Percentiles rank a stretch among this genome's conserved stretches.
phyloP scores from a whole-genome alignment of 1,140 invertebrate species.

The Colletes latitarsis region DNA sequence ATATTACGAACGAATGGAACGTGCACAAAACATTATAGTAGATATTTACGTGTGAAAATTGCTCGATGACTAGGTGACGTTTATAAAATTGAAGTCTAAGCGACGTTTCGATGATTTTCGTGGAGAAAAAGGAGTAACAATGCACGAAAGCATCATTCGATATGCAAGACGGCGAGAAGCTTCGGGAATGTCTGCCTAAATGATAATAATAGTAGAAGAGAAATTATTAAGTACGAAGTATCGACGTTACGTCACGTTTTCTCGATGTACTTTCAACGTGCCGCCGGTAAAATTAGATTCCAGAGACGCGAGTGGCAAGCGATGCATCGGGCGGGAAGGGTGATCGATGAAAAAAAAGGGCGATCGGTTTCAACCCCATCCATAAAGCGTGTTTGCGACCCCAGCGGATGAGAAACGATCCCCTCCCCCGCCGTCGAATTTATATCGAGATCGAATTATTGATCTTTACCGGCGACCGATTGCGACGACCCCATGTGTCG shows the following conservation, averaged over 20 bases:
- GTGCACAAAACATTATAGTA: too few species aligned
- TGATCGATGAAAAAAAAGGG: conserved; percentile 74
- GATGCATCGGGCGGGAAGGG: conserved; percentile 62
- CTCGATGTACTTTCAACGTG: conserved; percentile 67
- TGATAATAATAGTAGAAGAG: conserved; percentile 35
- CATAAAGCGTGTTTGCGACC: conserved; percentile 70
- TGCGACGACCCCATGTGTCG: conserved; percentile 67
- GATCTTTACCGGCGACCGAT: conserved; percentile 68
- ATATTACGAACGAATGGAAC: too few species aligned
- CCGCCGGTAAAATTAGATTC: conserved; percentile 67
- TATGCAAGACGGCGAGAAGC: too few species aligned
- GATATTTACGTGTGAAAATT: too few species aligned
- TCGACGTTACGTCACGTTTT: conserved; percentile 66
- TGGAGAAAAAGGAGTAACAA: too few species aligned
- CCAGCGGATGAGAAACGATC: conserved; percentile 77
- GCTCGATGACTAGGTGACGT: too few species aligned
- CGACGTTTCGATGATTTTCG: too few species aligned
- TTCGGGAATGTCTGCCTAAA: neutral
- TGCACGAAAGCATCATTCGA: neutral
- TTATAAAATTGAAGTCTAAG: too few species aligned
- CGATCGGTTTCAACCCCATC: conserved; percentile 77
- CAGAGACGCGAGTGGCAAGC: conserved; percentile 65
- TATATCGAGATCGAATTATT: conserved; percentile 78
- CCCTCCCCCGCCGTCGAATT: conserved; percentile 72
- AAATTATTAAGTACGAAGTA: conserved; percentile 59